Percentiles rank a stretch among this genome's conserved stretches.
Conservation (phyloP, 2,113 vertebrate genomes). For the Noctilio leporinus region DNA sequence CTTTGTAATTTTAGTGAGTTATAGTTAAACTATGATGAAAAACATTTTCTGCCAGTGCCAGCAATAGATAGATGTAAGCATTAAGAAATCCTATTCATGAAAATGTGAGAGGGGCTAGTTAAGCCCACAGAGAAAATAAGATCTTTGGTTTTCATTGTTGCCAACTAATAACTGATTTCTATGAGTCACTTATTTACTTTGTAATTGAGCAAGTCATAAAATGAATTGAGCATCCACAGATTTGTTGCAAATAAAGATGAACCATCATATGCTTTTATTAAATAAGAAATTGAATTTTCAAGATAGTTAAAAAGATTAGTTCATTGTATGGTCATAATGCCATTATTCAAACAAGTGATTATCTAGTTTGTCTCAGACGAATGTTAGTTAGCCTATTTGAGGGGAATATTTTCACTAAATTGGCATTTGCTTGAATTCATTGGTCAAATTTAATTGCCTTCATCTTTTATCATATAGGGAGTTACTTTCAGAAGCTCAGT, state of each 20-base stretch:
- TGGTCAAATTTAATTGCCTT: not conserved
- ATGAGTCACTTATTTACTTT: conserved; percentile 38
- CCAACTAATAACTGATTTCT: conserved; percentile 18
- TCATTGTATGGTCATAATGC: not conserved
- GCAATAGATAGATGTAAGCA: not conserved
- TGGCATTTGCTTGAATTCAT: not conserved
- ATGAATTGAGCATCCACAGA: not conserved
- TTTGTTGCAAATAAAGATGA: conserved; percentile 32
- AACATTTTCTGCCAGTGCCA: not conserved
- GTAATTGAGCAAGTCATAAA: conserved; percentile 4
- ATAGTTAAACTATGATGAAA: not conserved
- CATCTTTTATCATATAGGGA: not conserved
- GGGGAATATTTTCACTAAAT: not conserved
- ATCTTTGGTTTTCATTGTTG: conserved; percentile 6
- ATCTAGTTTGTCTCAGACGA: not conserved
- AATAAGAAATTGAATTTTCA: conserved; percentile 42
- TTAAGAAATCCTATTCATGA: not conserved
- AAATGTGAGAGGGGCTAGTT: not conserved
- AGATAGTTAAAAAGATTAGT: not conserved
- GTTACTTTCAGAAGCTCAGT: not conserved
- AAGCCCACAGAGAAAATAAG: not conserved
- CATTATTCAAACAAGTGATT: not conserved
- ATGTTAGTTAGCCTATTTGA: not conserved
- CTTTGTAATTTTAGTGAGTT: not conserved
- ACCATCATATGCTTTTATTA: not conserved